phyloP scores from a whole-genome alignment of 2,113 vertebrate genomes.

The Ptychochromis oligacanthus region DNA sequence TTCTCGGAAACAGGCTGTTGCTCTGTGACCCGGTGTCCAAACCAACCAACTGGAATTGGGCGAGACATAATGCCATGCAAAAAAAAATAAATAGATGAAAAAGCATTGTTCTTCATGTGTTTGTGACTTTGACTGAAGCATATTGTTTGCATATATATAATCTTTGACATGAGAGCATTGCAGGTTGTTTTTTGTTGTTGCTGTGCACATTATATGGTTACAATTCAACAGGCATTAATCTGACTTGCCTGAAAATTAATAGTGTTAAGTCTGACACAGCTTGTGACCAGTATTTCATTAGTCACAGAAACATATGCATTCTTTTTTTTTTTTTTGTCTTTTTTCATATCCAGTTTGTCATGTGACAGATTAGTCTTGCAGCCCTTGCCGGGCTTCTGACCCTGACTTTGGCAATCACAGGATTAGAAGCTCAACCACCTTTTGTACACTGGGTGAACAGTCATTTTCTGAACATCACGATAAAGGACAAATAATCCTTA shows the following conservation, averaged over 20 bases:
- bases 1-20: neutral
- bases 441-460: neutral
- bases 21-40: neutral
- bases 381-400: neutral
- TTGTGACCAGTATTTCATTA: neutral
- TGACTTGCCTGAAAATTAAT: neutral
- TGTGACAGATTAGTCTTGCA: neutral
- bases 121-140: neutral
- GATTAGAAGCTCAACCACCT: conserved; percentile 8
- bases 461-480: neutral
- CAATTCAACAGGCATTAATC: neutral
- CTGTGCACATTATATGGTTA: neutral
- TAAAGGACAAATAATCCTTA: conserved; percentile 6
- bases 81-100: neutral
- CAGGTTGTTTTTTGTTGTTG: neutral
- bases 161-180: neutral
- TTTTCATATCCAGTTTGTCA: neutral
- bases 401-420: neutral
- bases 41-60: neutral
- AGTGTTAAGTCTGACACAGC: neutral
- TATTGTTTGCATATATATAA: neutral
- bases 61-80: neutral
- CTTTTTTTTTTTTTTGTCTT: neutral
- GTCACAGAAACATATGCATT: neutral
- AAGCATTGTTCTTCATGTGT: neutral